A percentile compares a stretch with the other conserved stretches of the same genome.
These are phyloP conservation scores for Pyrocoelia pectoralis DNA, from an alignment of 2,888 invertebrate species.

Conservation along the genomic window DNA sequence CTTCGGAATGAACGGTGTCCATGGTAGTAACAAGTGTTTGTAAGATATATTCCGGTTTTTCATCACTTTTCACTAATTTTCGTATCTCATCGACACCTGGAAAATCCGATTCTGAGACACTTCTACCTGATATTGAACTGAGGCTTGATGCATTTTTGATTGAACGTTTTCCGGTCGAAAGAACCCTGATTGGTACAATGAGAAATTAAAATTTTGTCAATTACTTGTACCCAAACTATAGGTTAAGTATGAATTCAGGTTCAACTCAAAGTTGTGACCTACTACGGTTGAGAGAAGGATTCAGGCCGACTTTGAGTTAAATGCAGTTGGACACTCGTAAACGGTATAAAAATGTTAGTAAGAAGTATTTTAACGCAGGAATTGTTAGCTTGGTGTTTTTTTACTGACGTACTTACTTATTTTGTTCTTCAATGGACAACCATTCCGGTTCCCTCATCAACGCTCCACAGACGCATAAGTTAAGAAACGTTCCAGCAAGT, in stretches of 20 bases:
- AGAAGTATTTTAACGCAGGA: too few species aligned
- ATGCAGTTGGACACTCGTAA: too few species aligned
- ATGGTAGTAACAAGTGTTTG: slow-evolving; percentile 70
- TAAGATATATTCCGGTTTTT: slow-evolving; percentile 71
- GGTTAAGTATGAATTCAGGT: too few species aligned
- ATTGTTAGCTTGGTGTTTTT: too few species aligned
- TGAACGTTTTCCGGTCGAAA: slow-evolving; percentile 60
- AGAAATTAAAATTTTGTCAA: too few species aligned
- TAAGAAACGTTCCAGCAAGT: slow-evolving; percentile 83
- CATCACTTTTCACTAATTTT: slow-evolving; percentile 74
- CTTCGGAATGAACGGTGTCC: slow-evolving; percentile 57
- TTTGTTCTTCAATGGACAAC: slow-evolving; percentile 70
- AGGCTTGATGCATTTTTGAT: slow-evolving; percentile 64
- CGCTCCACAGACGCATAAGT: slow-evolving; percentile 85
- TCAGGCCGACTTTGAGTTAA: too few species aligned
- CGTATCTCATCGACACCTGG: slow-evolving; percentile 73
- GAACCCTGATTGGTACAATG: slow-evolving; percentile 36
- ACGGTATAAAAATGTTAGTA: too few species aligned
- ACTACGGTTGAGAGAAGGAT: too few species aligned
- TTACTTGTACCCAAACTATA: too few species aligned
- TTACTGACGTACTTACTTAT: slow-evolving; percentile 48
- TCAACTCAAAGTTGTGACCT: too few species aligned
- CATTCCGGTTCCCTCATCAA: slow-evolving; percentile 91
- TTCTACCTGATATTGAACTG: slow-evolving; percentile 62
- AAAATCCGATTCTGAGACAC: slow-evolving; percentile 61